Evolutionary conservation across 2,888 invertebrate species (phyloP).

Genomic region (Eupithecia vulgata): DNA sequence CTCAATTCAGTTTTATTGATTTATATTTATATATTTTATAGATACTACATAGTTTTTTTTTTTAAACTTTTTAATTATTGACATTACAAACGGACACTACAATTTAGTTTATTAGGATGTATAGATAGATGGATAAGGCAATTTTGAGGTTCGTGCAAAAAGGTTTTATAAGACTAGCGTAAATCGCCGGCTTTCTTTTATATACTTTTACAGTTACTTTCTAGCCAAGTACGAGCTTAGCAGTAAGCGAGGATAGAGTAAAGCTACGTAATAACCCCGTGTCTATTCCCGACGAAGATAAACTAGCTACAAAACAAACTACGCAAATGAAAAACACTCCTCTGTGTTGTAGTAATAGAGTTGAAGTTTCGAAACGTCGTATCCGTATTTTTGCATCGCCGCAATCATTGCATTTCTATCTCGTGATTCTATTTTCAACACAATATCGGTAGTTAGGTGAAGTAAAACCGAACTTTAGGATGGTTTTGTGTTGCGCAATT

Average conservation of each 20-base stretch:
- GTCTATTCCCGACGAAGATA: background rate
- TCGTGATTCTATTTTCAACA: background rate
- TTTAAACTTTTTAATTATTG: too few relatives aligned
- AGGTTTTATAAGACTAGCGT: background rate
- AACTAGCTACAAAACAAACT: background rate
- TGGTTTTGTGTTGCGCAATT: background rate
- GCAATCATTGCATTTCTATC: background rate
- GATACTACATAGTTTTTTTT: too few relatives aligned
- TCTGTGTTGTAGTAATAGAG: background rate
- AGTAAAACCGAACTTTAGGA: background rate
- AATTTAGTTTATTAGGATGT: background rate
- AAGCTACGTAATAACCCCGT: background rate
- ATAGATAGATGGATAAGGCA: background rate
- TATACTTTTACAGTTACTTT: background rate
- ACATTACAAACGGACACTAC: background rate
- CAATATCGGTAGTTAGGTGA: background rate
- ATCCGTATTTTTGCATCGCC: background rate
- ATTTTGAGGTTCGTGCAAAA: slow-evolving; percentile 7
- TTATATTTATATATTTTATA: too few relatives aligned
- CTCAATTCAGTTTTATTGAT: too few relatives aligned
- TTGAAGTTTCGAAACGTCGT: background rate
- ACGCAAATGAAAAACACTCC: background rate
- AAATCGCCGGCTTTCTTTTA: background rate
- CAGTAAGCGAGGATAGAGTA: background rate
- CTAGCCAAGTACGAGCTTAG: background rate